Evolutionary conservation across 2,888 invertebrate genomes (phyloP), one percentile per base, ranked within the genome.

Genomic region (Drosophila seclusa): DNA sequence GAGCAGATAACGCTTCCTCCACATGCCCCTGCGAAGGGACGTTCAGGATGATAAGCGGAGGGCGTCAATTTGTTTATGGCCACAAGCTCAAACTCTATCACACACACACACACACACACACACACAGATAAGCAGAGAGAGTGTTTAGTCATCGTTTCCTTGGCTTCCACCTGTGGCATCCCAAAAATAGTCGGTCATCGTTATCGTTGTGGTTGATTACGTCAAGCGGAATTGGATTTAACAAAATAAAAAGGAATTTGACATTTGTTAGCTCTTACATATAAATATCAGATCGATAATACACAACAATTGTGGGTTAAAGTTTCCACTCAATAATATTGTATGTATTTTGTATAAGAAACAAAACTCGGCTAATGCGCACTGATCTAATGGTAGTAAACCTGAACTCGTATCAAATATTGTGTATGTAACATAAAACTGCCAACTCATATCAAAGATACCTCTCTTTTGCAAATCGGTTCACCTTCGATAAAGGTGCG

Each of bases 1-100:
- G 73, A 73, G 70, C 83, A 83, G 90, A 90, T 89, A 90, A 89
- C 84, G 76, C 84, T 76, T 69, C 73, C 60, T 52, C 7, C 45
- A 50, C 48, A 53, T 40, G 11, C 31, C 34, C 29, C 29, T 36
- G 13, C 31, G 11, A 27, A 45, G 29, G 42, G 36, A 29, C 50
- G 24, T n/a, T 40, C 24, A 45, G 50, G 57, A 67, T 61, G 57
- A 45, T 54, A 38, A 49, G 50, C 55, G 55, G 38, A 38, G 61
- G 68, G 70, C 71, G 80, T 62, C 62, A 80, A 80, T 74, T 78
- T 82, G 80, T 81, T 71, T 75, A 78, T 71, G 63, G 48, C 40
- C 62, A 42, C 73, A 62, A 52, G n/a, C 57, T 32, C 29, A 52
- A 59, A 45, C 40, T 31, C 55, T 32, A 18, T 42, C 52, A 13